Evolutionary conservation across 1,140 invertebrate species (phyloP), one percentile per base, ranked within the genome.

Genomic region (Nasonia vitripennis): DNA sequence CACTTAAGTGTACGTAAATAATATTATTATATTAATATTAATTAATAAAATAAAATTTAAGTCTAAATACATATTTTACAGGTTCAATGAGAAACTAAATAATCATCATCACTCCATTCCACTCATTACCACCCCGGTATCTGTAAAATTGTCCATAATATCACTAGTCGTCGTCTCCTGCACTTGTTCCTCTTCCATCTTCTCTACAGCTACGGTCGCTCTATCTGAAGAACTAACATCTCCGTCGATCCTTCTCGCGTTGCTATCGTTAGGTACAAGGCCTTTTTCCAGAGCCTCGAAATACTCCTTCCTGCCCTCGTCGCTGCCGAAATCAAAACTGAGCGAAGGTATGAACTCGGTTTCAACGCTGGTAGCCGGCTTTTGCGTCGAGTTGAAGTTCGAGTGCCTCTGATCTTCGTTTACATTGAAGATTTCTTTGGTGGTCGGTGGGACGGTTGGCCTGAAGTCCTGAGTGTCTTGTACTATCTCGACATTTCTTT

Each of bases 261-360:
- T 45, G 9, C 17, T 51, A 20, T 83, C 74, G 31, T 27, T 83
- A 1, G 82, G 23, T 12, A 93, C 87, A n/a, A 92, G 81, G 17
- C 92, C 92, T 2, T 83, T 89, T 10, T 91, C 83, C 12, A 93
- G 81, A 27, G 92, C 92, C 27, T 93, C 89, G 1, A 90, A 88
- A 71, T 91, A 93, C 45, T 91, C 89, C 12, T 91, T 87, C 10
- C 89, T 88, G 2, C 89, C 92, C 23, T 90, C 83, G 9, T 89
- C 88, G 1, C 90, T 92, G 45, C 92, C 90, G 0, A 93, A 87
- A 9, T 91, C 89, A 34, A 93, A 93, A 77, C 91, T 90, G 1
- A 93, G 55, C 14, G 92, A 91, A 27, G 92, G 91, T 14, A 93
- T 85, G 3, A 93, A 89, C 86, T 93, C 91, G 0, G 91, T 93